These are phyloP conservation scores for Proales similis DNA, from an alignment of 1,140 invertebrate genomes.

Conservation along the genomic window DNA sequence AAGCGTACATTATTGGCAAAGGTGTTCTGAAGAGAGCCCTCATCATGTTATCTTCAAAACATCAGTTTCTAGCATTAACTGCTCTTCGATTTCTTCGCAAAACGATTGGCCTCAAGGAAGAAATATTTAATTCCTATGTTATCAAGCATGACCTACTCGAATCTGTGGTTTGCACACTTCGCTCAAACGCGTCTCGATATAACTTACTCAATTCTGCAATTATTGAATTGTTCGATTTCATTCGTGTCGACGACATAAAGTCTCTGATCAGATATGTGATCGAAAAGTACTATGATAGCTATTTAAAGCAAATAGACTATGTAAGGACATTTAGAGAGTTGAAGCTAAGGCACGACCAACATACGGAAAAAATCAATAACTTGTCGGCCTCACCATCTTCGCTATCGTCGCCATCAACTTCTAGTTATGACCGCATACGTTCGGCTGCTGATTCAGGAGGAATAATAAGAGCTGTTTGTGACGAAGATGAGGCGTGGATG, in stretches of 20 bases:
- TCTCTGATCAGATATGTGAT: constrained; percentile 85
- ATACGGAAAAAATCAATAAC: constrained; percentile 63
- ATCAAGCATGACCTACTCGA: constrained; percentile 88
- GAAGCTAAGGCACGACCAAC: constrained; percentile 82
- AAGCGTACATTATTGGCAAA: constrained; percentile 93
- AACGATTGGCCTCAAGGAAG: constrained; percentile 92
- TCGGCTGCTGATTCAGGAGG: not conserved
- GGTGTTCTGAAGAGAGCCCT: constrained; percentile 86
- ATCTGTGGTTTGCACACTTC: constrained; percentile 89
- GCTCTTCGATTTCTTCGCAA: constrained; percentile 91
- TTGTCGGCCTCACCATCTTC: constrained; percentile 51
- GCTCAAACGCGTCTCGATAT: constrained; percentile 90
- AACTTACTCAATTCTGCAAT: constrained; percentile 97
- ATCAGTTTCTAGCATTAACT: constrained; percentile 89
- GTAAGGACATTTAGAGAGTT: constrained; percentile 92
- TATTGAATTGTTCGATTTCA: constrained; percentile 98
- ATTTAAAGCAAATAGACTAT: constrained; percentile 85
- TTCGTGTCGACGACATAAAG: constrained; percentile 83
- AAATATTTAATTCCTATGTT: constrained; percentile 94
- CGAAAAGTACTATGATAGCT: constrained; percentile 83
- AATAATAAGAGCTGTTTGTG: constrained; percentile 52
- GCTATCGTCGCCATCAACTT: constrained; percentile 23
- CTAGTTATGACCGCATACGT: not conserved
- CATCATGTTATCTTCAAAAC: constrained; percentile 90
- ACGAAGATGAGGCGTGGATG: constrained; percentile 66